Evolutionary conservation across 2,888 invertebrate genomes (phyloP), one percentile per base, ranked within the genome.

Genomic region (Antheraea assamensis): DNA sequence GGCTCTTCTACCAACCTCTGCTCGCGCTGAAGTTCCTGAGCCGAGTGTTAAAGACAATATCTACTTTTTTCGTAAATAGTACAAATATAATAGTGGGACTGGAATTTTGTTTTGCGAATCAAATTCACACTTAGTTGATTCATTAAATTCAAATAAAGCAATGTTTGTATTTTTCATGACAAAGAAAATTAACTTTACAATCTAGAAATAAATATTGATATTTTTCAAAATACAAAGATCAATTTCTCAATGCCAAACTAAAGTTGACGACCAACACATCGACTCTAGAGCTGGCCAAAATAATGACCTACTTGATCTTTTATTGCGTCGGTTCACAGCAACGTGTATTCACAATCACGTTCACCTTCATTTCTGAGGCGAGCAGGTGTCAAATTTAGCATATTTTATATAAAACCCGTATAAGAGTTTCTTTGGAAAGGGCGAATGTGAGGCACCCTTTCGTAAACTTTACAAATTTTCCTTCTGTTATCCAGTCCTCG

Each of bases 401-500:
- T 55, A 47, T 73, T 47, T 70, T 70, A 70, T 70, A 30, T 47
- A 31, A 68, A 30, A 30, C 31, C 49, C 42, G 13, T 70, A 73
- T 42, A 72, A 72, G 68, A 52, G 55, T 55, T 58, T 31, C 72
- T 68, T 49, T 52, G 52, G 19, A 58, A 70, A 64, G 27, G 15
- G n/a, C 30, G 73, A 21, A 73, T 58, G 70, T 73, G 73, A 68
- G 35, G 35, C 68, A 35, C 31, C 35, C 68, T 35, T 68, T 68
- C 31, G 19, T 35, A 35, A 21, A 68, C 58, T n/a, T 35, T 35
- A 68, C 31, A 68, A 31, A 68, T 35, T 68, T 35, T 68, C 35
- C 35, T 21, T 35, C 13, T 68, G 17, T 68, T 35, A 35, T n/a
- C 35, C 21, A 35, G 35, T 66, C 30, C 21, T 31, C 17, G 66